These are phyloP conservation scores for Nesoenas mayeri DNA, from an alignment of 2,113 vertebrate species.

Conservation along the genomic window DNA sequence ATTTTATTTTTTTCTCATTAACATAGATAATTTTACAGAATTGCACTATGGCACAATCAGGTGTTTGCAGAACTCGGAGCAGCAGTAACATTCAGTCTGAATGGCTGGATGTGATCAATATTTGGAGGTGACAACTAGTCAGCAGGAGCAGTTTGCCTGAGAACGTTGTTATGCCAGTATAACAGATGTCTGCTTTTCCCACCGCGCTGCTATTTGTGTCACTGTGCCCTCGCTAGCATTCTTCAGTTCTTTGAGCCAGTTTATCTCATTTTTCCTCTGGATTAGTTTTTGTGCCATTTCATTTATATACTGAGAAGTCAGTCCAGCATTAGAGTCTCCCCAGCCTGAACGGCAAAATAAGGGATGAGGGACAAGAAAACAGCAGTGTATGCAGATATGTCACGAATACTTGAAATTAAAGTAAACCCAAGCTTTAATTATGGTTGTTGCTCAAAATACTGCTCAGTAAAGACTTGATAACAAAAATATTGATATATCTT, in stretches of 20 bases:
- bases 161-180: rapidly evolving
- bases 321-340: neutral
- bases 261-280: neutral
- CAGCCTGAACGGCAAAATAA: neutral
- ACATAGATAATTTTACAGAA: neutral
- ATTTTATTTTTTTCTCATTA: neutral
- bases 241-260: neutral
- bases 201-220: neutral
- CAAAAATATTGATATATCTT: neutral
- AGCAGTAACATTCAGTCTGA: neutral
- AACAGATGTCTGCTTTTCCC: neutral
- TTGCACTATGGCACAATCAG: neutral
- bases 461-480: neutral
- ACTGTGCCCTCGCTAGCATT: rapidly evolving
- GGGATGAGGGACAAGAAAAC: neutral
- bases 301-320: neutral
- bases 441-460: neutral
- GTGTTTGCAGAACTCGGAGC: neutral
- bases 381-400: neutral
- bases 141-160: neutral
- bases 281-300: neutral
- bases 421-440: neutral
- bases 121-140: neutral
- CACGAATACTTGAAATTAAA: neutral
- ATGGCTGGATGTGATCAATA: neutral